Conservation (phyloP, 1,140 invertebrate genomes). For the Dufourea novaeangliae region DNA sequence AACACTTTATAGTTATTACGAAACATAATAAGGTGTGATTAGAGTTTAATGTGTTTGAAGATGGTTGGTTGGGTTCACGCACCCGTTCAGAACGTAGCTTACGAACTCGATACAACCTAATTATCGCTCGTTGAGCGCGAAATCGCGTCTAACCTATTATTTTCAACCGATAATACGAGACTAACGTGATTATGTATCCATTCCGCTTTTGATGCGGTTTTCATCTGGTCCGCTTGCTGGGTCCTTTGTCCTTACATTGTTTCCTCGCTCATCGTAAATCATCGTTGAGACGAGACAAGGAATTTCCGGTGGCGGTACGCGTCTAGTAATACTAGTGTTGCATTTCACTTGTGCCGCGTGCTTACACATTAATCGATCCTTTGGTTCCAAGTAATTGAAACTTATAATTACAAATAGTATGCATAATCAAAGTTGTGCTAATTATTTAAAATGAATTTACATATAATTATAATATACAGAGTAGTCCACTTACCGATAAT, state of each 20-base stretch:
- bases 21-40: slow-evolving; percentile 77
- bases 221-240: slow-evolving; percentile 69
- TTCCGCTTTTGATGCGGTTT: slow-evolving; percentile 77
- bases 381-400: background rate
- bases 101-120: slow-evolving; percentile 74
- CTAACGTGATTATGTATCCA: slow-evolving; percentile 80
- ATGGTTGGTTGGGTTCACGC: slow-evolving; percentile 53
- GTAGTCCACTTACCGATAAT: too few species aligned
- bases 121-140: slow-evolving; percentile 68
- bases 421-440: background rate
- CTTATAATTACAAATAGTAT: background rate
- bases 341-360: slow-evolving; percentile 42
- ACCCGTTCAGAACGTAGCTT: slow-evolving; percentile 49
- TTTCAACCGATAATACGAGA: slow-evolving; percentile 75
- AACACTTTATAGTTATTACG: slow-evolving; percentile 48
- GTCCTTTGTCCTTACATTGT: slow-evolving; percentile 29
- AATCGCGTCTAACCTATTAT: slow-evolving; percentile 76
- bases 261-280: background rate
- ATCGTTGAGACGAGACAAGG: slow-evolving; percentile 36
- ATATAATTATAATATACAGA: too few species aligned
- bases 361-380: background rate
- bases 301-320: slow-evolving; percentile 34
- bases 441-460: too few species aligned
- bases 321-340: slow-evolving; percentile 24
- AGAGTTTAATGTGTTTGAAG: slow-evolving; percentile 75